Conservation (phyloP, 1,140 invertebrate species). For the Cherax quadricarinatus region DNA sequence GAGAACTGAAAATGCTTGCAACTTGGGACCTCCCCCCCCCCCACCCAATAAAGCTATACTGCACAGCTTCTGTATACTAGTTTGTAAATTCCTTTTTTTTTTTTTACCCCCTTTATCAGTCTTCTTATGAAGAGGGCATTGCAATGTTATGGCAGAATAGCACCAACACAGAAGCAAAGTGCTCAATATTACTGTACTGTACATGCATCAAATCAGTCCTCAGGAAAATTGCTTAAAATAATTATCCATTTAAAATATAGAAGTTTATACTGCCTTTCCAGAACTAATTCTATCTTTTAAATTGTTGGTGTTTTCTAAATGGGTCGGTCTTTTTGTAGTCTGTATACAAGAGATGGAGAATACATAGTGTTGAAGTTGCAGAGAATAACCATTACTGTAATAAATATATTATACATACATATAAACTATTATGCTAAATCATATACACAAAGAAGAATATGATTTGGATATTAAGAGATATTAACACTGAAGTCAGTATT, state of each 20-base stretch:
- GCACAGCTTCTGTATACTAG: too few species aligned
- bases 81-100: too few species aligned
- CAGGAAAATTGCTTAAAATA: too few species aligned
- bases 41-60: too few species aligned
- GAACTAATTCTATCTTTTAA: not conserved
- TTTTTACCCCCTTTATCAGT: too few species aligned
- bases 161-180: not conserved
- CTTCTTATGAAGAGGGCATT: not conserved
- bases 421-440: conserved; percentile 35
- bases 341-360: not conserved
- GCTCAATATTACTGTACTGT: not conserved
- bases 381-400: not conserved
- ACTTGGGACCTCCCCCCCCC: too few species aligned
- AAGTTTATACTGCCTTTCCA: not conserved
- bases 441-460: conserved; percentile 7
- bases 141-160: not conserved
- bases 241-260: too few species aligned
- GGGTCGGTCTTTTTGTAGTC: not conserved
- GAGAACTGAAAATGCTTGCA: too few species aligned
- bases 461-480: not conserved
- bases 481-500: not conserved
- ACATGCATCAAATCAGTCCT: not conserved
- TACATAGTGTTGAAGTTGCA: not conserved
- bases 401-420: conserved; percentile 16
- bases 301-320: not conserved